Percentiles rank a stretch among this genome's conserved stretches.
These are phyloP conservation scores for Venusia cambrica DNA, from an alignment of 2,888 invertebrate genomes.

Conservation along the genomic window DNA sequence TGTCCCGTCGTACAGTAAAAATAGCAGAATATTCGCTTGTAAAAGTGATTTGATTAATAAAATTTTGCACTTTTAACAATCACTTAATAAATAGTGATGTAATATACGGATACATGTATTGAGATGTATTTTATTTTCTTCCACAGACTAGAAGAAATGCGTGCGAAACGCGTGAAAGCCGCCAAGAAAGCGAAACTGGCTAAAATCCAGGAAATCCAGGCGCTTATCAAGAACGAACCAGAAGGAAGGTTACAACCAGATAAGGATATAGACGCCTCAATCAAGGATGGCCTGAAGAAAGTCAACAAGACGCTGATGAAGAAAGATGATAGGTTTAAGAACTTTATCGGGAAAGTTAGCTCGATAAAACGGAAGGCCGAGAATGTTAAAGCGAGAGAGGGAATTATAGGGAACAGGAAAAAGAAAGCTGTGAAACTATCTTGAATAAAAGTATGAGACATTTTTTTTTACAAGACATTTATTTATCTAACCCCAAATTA, in stretches of 20 bases:
- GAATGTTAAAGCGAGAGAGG: slow-evolving; percentile 37
- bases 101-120: too few relatives aligned
- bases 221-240: slow-evolving; percentile 45
- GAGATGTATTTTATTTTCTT: slow-evolving; percentile 2
- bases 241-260: slow-evolving; percentile 42
- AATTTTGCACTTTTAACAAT: too few relatives aligned
- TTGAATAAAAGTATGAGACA: slow-evolving; percentile 4
- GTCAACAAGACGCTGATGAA: slow-evolving; percentile 71
- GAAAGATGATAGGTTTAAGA: slow-evolving; percentile 69
- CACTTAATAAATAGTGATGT: too few relatives aligned
- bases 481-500: too few relatives aligned
- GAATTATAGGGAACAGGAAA: slow-evolving; percentile 41
- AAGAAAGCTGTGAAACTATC: slow-evolving; percentile 23
- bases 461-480: too few relatives aligned
- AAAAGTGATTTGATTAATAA: too few relatives aligned
- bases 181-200: slow-evolving; percentile 68
- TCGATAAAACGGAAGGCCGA: slow-evolving; percentile 72
- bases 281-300: slow-evolving; percentile 60
- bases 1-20: too few relatives aligned
- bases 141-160: slow-evolving; percentile 69
- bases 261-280: slow-evolving; percentile 53
- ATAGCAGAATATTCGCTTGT: too few relatives aligned
- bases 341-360: slow-evolving; percentile 67
- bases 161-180: slow-evolving; percentile 60
- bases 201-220: slow-evolving; percentile 60